phyloP scores from a whole-genome alignment of 2,797 vertebrate species.

The Sebastes taczanowskii region DNA sequence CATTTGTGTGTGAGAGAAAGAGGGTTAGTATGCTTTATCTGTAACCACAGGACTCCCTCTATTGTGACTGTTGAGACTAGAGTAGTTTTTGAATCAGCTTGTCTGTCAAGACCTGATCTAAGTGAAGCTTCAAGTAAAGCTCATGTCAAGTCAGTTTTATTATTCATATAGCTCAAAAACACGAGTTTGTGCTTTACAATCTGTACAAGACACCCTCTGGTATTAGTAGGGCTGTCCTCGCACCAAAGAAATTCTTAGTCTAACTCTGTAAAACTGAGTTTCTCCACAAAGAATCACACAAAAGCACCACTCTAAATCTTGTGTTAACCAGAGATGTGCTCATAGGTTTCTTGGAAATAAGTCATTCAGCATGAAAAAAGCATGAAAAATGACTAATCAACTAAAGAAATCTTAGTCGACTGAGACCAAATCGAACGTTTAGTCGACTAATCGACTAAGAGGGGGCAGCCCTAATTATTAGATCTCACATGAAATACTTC shows the following conservation, averaged over 20 bases:
- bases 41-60: background rate
- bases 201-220: background rate
- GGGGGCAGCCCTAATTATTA: too few species aligned
- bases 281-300: too few species aligned
- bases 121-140: background rate
- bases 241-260: too few species aligned
- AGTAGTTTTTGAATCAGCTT: background rate
- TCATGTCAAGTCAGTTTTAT: background rate
- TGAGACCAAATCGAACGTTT: too few species aligned
- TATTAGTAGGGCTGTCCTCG: background rate
- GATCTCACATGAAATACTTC: background rate
- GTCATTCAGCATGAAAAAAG: too few species aligned
- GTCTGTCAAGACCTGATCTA: background rate
- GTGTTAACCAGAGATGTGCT: too few species aligned
- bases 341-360: too few species aligned
- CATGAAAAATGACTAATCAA: too few species aligned
- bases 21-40: background rate
- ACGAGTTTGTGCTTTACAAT: background rate
- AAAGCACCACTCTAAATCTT: too few species aligned
- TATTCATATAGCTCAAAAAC: background rate
- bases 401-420: too few species aligned
- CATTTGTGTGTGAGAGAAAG: constrained; percentile 14
- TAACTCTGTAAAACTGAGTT: too few species aligned
- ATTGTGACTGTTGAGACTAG: background rate
- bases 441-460: too few species aligned